Evolutionary conservation across 2,113 vertebrate species (phyloP).

Genomic region (Pyxicephalus adspersus): DNA sequence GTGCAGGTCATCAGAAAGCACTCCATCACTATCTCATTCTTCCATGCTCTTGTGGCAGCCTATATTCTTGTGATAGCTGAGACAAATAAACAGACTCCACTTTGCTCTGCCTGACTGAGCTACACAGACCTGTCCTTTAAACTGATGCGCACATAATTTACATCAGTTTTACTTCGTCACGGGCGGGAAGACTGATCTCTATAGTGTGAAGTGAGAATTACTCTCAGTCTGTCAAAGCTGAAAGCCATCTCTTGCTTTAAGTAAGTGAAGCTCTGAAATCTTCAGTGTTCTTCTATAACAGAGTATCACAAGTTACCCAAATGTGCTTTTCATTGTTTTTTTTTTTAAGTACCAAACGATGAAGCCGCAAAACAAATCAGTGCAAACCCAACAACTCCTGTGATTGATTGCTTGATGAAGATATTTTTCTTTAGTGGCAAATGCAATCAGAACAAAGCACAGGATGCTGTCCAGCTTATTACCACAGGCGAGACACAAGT

Average conservation of each 20-base stretch:
- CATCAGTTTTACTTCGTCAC: conserved; percentile 57
- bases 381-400: not conserved
- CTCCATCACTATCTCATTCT: conserved; percentile 55
- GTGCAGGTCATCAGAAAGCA: conserved; percentile 55
- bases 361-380: not conserved
- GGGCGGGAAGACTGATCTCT: conserved; percentile 55
- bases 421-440: conserved; percentile 15
- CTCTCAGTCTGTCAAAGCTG: conserved; percentile 56
- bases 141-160: conserved; percentile 57
- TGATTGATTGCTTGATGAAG: conserved; percentile 22
- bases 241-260: conserved; percentile 45
- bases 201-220: conserved; percentile 56
- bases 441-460: conserved; percentile 24
- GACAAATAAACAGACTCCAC: conserved; percentile 57
- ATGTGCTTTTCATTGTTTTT: not conserved
- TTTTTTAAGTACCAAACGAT: not conserved
- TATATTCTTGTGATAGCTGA: conserved; percentile 56
- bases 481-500: conserved; percentile 1
- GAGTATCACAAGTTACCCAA: no score
- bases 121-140: conserved; percentile 57
- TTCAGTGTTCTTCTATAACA: conserved; percentile 17
- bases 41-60: conserved; percentile 49
- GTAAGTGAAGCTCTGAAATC: conserved; percentile 54
- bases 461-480: conserved; percentile 23
- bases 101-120: conserved; percentile 55